phyloP scores from a whole-genome alignment of 2,113 vertebrate genomes.

The Chlorodrepanis virens region DNA sequence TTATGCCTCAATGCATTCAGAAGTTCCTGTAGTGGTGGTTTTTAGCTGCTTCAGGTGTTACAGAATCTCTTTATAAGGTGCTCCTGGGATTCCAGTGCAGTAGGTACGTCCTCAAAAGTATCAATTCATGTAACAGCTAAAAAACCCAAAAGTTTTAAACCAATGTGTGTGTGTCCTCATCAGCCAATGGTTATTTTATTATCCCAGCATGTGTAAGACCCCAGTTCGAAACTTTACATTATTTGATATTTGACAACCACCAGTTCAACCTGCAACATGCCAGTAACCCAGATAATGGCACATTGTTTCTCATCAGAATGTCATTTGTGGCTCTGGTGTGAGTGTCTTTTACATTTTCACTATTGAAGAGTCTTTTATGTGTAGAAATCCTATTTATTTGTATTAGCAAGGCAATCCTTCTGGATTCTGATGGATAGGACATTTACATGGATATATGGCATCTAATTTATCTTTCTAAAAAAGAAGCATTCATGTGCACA shows the following conservation, averaged over 20 bases:
- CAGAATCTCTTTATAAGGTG: neutral
- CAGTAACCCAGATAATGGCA: neutral
- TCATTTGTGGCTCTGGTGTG: neutral
- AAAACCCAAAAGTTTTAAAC: neutral
- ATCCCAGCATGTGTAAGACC: neutral
- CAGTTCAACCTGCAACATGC: neutral
- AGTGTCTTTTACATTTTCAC: neutral
- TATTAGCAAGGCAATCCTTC: neutral
- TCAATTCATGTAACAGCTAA: neutral
- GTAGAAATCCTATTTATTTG: neutral
- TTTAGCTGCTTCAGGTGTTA: neutral
- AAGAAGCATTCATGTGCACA: neutral
- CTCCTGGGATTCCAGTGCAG: neutral
- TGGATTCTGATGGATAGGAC: neutral
- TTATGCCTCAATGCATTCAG: neutral
- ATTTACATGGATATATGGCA: neutral
- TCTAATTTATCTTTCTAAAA: neutral
- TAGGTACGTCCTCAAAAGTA: neutral
- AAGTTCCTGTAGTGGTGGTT: neutral
- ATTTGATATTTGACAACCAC: neutral
- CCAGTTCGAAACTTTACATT: neutral
- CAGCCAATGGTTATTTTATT: neutral
- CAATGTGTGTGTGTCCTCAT: rapidly evolving
- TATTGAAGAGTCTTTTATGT: neutral
- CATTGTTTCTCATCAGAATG: neutral